phyloP scores from a whole-genome alignment of 2,888 invertebrate species.

The Abscondita cerata region DNA sequence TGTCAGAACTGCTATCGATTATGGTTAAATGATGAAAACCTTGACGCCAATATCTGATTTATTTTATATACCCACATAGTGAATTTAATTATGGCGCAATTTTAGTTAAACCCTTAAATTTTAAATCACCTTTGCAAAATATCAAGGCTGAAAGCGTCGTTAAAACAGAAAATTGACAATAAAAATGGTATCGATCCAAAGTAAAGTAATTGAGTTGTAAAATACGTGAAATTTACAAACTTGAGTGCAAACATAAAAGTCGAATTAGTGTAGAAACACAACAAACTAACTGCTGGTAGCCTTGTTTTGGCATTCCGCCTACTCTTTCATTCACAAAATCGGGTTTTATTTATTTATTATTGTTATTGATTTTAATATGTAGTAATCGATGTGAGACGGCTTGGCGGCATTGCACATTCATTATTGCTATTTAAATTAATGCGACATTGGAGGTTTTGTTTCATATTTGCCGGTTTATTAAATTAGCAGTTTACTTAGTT shows the following conservation, averaged over 20 bases:
- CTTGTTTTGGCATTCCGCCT: constrained; percentile 27
- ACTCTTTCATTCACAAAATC: constrained; percentile 28
- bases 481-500: constrained; percentile 26
- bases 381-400: constrained; percentile 34
- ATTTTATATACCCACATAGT: neutral
- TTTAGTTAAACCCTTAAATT: constrained; percentile 17
- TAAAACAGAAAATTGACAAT: neutral
- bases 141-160: constrained; percentile 15
- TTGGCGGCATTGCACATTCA: constrained; percentile 39
- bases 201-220: constrained; percentile 2
- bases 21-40: constrained; percentile 8
- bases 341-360: constrained; percentile 27
- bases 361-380: neutral
- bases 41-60: constrained; percentile 7
- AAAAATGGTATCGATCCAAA: neutral
- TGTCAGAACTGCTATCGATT: neutral
- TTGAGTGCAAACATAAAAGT: no score
- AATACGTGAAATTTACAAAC: neutral
- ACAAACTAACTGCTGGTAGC: no score
- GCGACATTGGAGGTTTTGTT: constrained; percentile 39
- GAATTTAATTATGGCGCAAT: constrained; percentile 13
- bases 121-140: constrained; percentile 16
- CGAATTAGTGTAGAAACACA: constrained; percentile 1
- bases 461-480: constrained; percentile 18
- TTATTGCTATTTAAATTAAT: constrained; percentile 40